These are phyloP conservation scores for Pseudochirops corinnae DNA, from an alignment of 2,797 vertebrate genomes.

Conservation along the genomic window DNA sequence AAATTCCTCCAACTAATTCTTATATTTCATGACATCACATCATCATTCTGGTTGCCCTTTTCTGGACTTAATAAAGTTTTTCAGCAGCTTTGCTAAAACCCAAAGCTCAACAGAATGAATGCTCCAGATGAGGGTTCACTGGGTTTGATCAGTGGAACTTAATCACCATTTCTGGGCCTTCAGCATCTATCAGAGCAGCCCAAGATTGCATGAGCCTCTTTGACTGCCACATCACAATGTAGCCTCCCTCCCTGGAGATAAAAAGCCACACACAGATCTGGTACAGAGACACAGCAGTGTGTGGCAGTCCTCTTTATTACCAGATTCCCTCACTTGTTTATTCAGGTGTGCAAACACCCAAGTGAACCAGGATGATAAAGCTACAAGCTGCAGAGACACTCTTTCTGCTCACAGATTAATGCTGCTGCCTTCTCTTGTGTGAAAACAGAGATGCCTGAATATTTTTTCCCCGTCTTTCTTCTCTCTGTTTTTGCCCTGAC, in stretches of 20 bases:
- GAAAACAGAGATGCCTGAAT: not conserved
- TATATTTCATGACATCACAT: not conserved
- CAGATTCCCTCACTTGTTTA: not conserved
- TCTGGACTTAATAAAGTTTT: not conserved
- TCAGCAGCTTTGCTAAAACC: not conserved
- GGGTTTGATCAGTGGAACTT: not conserved
- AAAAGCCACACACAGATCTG: not conserved
- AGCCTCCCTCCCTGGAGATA: not conserved
- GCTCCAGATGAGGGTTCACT: not conserved
- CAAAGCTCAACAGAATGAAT: not conserved
- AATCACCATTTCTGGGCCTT: not conserved
- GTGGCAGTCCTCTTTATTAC: not conserved
- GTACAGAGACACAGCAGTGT: not conserved
- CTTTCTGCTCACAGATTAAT: not conserved
- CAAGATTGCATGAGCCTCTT: not conserved
- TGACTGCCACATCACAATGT: not conserved
- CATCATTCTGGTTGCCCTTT: not conserved
- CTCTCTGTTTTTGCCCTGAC: not conserved
- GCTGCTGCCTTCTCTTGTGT: not conserved
- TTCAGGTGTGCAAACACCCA: not conserved
- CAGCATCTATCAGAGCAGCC: not conserved
- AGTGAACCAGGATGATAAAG: not conserved
- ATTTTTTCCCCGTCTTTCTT: not conserved
- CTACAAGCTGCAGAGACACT: not conserved
- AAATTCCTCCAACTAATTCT: not conserved